Evolutionary conservation across 2,888 invertebrate genomes (phyloP), one percentile per base, ranked within the genome.

Genomic region (Sthenelais limicola): DNA sequence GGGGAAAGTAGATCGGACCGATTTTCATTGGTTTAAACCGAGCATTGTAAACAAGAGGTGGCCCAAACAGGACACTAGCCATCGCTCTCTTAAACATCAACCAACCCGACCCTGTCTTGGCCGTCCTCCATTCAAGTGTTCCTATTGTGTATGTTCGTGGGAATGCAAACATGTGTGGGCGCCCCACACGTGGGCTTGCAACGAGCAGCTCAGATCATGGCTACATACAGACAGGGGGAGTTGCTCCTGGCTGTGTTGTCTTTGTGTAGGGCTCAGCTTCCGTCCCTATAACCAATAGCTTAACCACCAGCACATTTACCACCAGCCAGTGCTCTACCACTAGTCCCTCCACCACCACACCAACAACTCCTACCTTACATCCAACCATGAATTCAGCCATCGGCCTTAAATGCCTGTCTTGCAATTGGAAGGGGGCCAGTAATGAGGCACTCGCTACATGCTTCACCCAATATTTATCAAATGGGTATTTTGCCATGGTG

Each of bases 91-190:
- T n/a, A n/a, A n/a, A n/a, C n/a, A n/a, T n/a, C n/a, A n/a, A n/a
- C n/a, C n/a, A n/a, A n/a, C n/a, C n/a, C n/a, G n/a, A n/a, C n/a
- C n/a, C n/a, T n/a, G n/a, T n/a, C n/a, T n/a, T n/a, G n/a, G n/a
- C n/a, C n/a, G n/a, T n/a, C n/a, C n/a, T n/a, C n/a, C n/a, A n/a
- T n/a, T n/a, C n/a, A n/a, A n/a, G n/a, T n/a, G 48, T 2, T 32
- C 18, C 30, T 24, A 56, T 56, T 56, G 62, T 62, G 62, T 24
- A 38, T 38, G 62, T 62, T 35, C 62, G 43, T 62, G 62, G 38
- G 62, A 38, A 38, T 62, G 62, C 62, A 35, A 62, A 62, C 62
- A 62, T 43, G 62, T 21, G 32, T n/a, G 4, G 52, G 4, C 33
- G 15, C 3, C 38, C 38, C 38, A 35, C 21, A 38, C 26, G 35